A percentile compares a stretch with the other conserved stretches of the same genome.
Evolutionary conservation across 1,140 invertebrate species (phyloP).

Genomic region (Drosophila obscura): DNA sequence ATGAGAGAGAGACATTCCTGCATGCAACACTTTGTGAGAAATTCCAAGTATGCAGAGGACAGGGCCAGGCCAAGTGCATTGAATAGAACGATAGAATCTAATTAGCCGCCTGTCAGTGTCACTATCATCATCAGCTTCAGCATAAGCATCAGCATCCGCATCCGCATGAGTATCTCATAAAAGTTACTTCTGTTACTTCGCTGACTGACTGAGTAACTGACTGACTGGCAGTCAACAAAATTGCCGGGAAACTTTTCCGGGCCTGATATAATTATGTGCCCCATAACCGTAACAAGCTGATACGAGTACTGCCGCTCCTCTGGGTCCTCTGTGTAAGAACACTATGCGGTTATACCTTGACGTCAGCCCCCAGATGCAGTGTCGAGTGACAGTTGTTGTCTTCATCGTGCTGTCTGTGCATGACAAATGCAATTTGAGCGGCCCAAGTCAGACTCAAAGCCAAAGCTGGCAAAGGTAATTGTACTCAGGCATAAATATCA

Average conservation of each 20-base stretch:
- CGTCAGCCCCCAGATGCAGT: background rate
- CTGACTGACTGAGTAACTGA: slow-evolving; percentile 39
- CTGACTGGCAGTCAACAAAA: slow-evolving; percentile 62
- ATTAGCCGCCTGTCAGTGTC: slow-evolving; percentile 64
- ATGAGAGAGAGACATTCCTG: background rate
- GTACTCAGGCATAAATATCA: background rate
- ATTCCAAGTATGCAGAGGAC: slow-evolving; percentile 28
- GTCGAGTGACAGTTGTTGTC: slow-evolving; percentile 52
- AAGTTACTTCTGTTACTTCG: slow-evolving; percentile 44
- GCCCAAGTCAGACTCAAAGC: background rate
- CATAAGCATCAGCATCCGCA: slow-evolving; percentile 8
- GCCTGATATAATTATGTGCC: slow-evolving; percentile 72
- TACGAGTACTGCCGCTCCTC: slow-evolving; percentile 8
- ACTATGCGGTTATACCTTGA: slow-evolving; percentile 39
- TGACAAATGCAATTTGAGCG: slow-evolving; percentile 68
- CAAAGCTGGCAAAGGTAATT: slow-evolving; percentile 16
- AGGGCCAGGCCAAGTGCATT: slow-evolving; percentile 35
- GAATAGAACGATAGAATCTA: slow-evolving; percentile 53
- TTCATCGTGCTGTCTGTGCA: slow-evolving; percentile 35
- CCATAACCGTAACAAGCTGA: slow-evolving; percentile 43
- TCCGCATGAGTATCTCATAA: slow-evolving; percentile 54
- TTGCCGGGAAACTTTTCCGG: slow-evolving; percentile 57
- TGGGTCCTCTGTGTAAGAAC: slow-evolving; percentile 12
- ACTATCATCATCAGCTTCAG: background rate
- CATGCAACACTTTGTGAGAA: slow-evolving; percentile 8